phyloP scores from a whole-genome alignment of 2,888 invertebrate genomes.

The Andrena bucephala region DNA sequence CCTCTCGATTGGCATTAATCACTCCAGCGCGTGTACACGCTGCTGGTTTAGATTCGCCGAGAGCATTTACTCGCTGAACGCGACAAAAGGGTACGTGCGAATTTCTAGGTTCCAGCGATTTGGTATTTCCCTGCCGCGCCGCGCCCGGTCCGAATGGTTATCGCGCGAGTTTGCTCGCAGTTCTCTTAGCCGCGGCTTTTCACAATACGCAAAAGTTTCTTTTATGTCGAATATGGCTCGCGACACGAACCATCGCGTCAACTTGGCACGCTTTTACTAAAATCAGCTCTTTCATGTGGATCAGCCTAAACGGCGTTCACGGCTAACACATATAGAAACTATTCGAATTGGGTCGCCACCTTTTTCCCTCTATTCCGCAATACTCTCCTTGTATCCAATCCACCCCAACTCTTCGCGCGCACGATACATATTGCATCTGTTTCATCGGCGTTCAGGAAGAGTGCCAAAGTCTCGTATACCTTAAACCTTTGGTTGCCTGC shows the following conservation, averaged over 20 bases:
- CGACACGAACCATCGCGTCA: conserved; percentile 12
- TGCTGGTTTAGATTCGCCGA: background rate
- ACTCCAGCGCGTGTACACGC: conserved; percentile 24
- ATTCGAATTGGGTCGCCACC: conserved; percentile 68
- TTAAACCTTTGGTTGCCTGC: conserved; percentile 5
- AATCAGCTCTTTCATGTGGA: conserved; percentile 57
- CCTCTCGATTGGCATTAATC: conserved; percentile 62
- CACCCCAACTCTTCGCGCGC: conserved; percentile 40
- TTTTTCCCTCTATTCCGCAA: conserved; percentile 50
- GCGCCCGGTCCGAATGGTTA: background rate
- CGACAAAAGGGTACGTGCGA: background rate
- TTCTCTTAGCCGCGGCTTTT: background rate
- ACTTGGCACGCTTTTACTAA: conserved; percentile 57
- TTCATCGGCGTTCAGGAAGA: conserved; percentile 65
- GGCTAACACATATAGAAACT: conserved; percentile 60
- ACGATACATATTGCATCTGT: conserved; percentile 68
- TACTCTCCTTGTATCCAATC: conserved; percentile 58
- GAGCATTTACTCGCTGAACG: background rate
- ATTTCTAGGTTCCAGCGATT: background rate
- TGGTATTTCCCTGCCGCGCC: too few relatives aligned
- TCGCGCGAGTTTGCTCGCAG: background rate
- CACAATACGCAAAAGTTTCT: conserved; percentile 18
- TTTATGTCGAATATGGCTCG: conserved; percentile 7
- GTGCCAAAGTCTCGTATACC: conserved; percentile 60
- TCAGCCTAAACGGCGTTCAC: conserved; percentile 51